Conservation (phyloP, 2,888 invertebrate genomes). For the Hypomecis punctinalis region DNA sequence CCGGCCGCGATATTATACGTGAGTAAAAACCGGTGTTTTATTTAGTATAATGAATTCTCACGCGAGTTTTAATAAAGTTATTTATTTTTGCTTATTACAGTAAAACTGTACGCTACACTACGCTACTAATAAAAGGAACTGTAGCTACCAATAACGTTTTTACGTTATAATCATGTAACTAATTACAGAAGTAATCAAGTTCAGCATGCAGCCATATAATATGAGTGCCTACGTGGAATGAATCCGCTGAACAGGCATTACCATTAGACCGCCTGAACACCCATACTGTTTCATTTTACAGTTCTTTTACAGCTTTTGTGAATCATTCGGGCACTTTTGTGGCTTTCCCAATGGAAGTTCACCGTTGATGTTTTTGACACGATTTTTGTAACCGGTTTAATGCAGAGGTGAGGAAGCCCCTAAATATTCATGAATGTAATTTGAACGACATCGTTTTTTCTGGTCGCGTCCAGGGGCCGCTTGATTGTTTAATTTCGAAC, state of each 20-base stretch:
- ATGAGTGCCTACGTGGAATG: slow-evolving; percentile 11
- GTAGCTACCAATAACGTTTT: no score
- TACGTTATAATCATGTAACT: neutral
- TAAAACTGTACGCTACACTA: no score
- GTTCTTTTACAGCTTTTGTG: slow-evolving; percentile 29
- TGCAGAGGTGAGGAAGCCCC: slow-evolving; percentile 27
- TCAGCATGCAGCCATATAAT: neutral
- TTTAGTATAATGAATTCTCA: no score
- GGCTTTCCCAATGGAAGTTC: slow-evolving; percentile 21
- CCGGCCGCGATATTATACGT: no score
- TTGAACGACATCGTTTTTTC: slow-evolving; percentile 27
- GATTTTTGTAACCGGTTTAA: slow-evolving; percentile 30
- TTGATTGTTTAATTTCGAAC: slow-evolving; percentile 32
- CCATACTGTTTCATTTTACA: slow-evolving; percentile 30
- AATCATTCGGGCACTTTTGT: slow-evolving; percentile 24
- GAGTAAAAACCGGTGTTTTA: no score
- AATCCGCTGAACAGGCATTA: slow-evolving; percentile 4
- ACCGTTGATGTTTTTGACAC: slow-evolving; percentile 30
- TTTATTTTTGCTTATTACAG: no score
- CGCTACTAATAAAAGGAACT: no score
- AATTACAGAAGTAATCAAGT: neutral
- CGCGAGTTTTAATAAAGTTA: no score
- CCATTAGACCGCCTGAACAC: neutral
- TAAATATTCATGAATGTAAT: slow-evolving; percentile 30
- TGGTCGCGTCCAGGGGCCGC: slow-evolving; percentile 14